Evolutionary conservation across 2,113 vertebrate genomes (phyloP).

Genomic region (Leptodactylus fuscus): DNA sequence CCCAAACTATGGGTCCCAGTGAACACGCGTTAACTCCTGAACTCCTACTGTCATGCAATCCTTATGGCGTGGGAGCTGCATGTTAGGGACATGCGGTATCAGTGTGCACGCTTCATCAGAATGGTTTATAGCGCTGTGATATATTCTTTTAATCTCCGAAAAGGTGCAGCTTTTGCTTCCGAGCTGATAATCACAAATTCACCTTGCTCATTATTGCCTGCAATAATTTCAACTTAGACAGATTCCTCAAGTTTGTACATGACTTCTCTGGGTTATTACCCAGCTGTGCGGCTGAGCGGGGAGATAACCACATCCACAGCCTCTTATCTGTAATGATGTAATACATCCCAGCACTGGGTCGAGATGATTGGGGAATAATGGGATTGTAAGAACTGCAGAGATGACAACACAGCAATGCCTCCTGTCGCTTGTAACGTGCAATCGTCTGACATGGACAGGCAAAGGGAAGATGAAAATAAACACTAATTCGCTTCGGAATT

Average conservation of each 20-base stretch:
- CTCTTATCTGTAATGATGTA: slow-evolving; percentile 91
- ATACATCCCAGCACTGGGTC: slow-evolving; percentile 80
- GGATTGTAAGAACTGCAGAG: slow-evolving; percentile 77
- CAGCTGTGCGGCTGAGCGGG: slow-evolving; percentile 80
- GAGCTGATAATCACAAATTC: slow-evolving; percentile 81
- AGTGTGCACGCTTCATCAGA: background rate
- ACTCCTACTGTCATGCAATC: too few species aligned
- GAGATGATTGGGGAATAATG: slow-evolving; percentile 81
- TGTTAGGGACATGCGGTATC: background rate
- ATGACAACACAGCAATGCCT: slow-evolving; percentile 73
- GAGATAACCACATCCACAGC: slow-evolving; percentile 89
- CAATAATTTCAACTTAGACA: slow-evolving; percentile 78
- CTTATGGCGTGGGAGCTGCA: background rate
- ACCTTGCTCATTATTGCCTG: slow-evolving; percentile 78
- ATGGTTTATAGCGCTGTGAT: background rate
- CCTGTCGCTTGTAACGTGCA: slow-evolving; percentile 60
- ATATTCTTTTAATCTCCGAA: slow-evolving; percentile 14
- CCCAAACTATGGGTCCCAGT: too few species aligned
- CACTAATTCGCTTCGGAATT: slow-evolving; percentile 63
- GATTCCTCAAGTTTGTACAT: slow-evolving; percentile 80
- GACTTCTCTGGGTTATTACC: slow-evolving; percentile 77
- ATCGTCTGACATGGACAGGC: slow-evolving; percentile 57
- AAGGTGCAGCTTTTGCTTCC: slow-evolving; percentile 65
- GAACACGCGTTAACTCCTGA: background rate
- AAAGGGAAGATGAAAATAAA: slow-evolving; percentile 58